A percentile compares a stretch with the other conserved stretches of the same genome.
phyloP scores from a whole-genome alignment of 2,797 vertebrate genomes.

The Eulemur rubriventer region DNA sequence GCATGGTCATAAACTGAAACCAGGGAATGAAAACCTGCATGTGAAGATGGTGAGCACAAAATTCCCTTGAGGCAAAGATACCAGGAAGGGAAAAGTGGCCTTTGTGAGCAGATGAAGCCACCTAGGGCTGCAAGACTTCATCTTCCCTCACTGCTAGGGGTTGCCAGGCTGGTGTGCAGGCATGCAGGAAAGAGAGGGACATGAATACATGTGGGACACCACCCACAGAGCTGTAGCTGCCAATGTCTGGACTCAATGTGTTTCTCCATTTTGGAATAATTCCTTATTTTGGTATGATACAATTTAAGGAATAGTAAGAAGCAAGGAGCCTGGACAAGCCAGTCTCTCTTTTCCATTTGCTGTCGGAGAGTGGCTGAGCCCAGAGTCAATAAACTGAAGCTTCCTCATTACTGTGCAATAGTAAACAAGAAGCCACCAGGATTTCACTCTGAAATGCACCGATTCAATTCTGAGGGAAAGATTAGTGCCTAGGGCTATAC shows the following conservation, averaged over 20 bases:
- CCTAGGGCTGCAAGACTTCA: not conserved
- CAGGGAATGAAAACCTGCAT: not conserved
- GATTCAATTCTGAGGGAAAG: not conserved
- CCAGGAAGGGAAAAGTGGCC: not conserved
- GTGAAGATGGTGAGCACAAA: not conserved
- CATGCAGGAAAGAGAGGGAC: not conserved
- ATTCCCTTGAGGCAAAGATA: not conserved
- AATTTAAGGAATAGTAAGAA: not conserved
- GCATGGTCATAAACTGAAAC: not conserved
- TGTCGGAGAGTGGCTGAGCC: not conserved
- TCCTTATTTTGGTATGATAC: not conserved
- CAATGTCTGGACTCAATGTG: not conserved
- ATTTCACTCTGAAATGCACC: not conserved
- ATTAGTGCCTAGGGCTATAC: not conserved
- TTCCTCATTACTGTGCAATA: not conserved
- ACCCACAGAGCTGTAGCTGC: accelerated
- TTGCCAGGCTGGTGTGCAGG: not conserved
- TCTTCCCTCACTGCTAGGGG: not conserved
- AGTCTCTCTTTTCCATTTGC: not conserved
- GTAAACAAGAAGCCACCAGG: not conserved
- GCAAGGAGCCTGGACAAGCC: not conserved
- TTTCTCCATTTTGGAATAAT: slow-evolving; percentile 12
- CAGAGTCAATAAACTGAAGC: not conserved
- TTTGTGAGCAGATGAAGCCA: not conserved
- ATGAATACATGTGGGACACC: accelerated